Conservation (phyloP, 2,888 invertebrate genomes). For the Nymphalis c-album region DNA sequence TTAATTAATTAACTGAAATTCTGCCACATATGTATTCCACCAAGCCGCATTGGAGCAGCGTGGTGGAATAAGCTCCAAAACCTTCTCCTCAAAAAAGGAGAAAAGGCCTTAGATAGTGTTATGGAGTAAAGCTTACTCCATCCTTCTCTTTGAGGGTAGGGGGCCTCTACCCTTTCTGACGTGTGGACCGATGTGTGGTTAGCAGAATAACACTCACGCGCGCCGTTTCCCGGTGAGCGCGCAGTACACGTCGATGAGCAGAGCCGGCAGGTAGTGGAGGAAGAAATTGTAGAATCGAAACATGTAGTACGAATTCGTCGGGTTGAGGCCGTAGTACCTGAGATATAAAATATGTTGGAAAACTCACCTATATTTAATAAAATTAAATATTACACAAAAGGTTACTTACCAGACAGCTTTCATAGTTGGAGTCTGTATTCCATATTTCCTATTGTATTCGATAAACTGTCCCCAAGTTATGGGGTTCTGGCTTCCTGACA, state of each 20-base stretch:
- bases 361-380: not conserved
- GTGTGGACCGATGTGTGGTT: too few relatives aligned
- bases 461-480: slow-evolving; percentile 89
- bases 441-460: slow-evolving; percentile 79
- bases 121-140: too few relatives aligned
- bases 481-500: slow-evolving; percentile 91
- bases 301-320: slow-evolving; percentile 81
- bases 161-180: too few relatives aligned
- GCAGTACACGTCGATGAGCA: slow-evolving; percentile 81
- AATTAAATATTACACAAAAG: not conserved
- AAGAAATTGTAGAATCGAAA: slow-evolving; percentile 84
- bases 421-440: slow-evolving; percentile 79
- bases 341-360: not conserved
- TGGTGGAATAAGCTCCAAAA: too few relatives aligned
- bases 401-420: slow-evolving; percentile 86
- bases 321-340: slow-evolving; percentile 83
- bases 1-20: too few relatives aligned
- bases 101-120: too few relatives aligned
- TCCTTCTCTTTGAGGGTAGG: too few relatives aligned
- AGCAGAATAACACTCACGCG: slow-evolving; percentile 67
- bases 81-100: too few relatives aligned
- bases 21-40: too few relatives aligned
- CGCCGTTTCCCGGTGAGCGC: slow-evolving; percentile 81
- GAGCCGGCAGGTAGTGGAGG: slow-evolving; percentile 84
- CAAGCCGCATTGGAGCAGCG: too few relatives aligned